Base-by-base conservation (phyloP, 2,797 vertebrate species). In the Gambusia yucatana region DNA sequence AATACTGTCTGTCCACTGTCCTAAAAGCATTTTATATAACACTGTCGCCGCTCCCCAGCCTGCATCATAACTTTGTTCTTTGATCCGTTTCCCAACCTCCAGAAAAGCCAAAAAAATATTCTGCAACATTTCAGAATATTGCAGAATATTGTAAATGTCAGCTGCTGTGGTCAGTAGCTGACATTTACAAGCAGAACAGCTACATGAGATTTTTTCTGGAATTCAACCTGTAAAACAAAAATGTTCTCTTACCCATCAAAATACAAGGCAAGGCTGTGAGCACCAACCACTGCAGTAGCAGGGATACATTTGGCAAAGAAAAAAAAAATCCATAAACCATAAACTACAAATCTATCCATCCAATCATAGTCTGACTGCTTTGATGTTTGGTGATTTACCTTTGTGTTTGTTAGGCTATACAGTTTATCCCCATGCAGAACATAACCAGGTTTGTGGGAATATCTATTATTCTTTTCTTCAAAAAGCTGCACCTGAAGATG, bases 71-170 rank as follows among this genome's bases (percentile, higher is more conserved):
- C 67, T 36, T 82, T 52, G 44, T 48, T 75, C 50, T 43, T 46
- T 80, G 44, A 61, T 30, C 22, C 20, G 41, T 59, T 61, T 55
- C 59, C 17, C 65, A 46, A 77, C 75, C 79, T 69, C 39, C 39
- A 71, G 79, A 86, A 79, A 73, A 87, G 84, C 55, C 77, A 75
- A 77, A 74, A 70, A 7, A 81, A 61, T 63, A 20, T n/a, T 57
- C 75, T 61, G 76, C 72, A 77, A 39, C 55, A 28, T 39, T 36
- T 63, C 75, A 33, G 33, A 33, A 33, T 33, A 33, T 33, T 33
- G 33, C 33, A 33, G 33, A 33, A 33, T 33, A 33, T 33, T 33
- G 33, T 33, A 33, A 33, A 33, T 33, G 33, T 33, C 33, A 33
- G 33, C 33, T 33, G 33, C 33, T 75, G 6, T 71, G 20, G 63